Evolutionary conservation across 1,140 invertebrate species (phyloP).

Genomic region (Drosophila repleta): DNA sequence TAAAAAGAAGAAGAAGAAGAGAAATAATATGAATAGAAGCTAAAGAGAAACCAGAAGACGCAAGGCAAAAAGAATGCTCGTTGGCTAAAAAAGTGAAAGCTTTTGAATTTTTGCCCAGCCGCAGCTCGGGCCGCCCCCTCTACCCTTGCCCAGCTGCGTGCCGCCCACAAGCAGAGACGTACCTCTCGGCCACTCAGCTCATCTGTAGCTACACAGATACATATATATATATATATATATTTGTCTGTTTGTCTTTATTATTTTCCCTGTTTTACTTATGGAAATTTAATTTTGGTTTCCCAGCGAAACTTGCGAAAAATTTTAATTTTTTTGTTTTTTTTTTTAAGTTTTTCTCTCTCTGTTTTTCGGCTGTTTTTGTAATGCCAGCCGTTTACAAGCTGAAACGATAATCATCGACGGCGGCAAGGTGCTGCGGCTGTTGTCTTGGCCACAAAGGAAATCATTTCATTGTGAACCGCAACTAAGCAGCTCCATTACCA

Average conservation of each 20-base stretch:
- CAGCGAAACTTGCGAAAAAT: slow-evolving; percentile 8
- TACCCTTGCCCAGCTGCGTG: neutral
- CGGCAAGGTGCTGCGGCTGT: neutral
- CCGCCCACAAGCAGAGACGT: too few relatives aligned
- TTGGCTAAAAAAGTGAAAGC: slow-evolving; percentile 56
- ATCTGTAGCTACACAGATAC: slow-evolving; percentile 17
- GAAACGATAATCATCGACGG: slow-evolving; percentile 35
- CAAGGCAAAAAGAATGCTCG: slow-evolving; percentile 21
- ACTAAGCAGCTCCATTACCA: slow-evolving; percentile 11
- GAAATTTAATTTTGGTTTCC: slow-evolving; percentile 52
- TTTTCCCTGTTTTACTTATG: slow-evolving; percentile 38
- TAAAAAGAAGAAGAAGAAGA: slow-evolving; percentile 1
- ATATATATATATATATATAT: neutral
- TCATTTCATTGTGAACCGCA: slow-evolving; percentile 15
- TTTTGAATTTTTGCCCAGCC: slow-evolving; percentile 39
- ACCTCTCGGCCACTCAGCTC: slow-evolving; percentile 8
- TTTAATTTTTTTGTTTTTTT: slow-evolving; percentile 8
- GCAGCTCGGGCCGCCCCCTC: slow-evolving; percentile 1
- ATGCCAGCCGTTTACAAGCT: slow-evolving; percentile 32
- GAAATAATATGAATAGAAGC: slow-evolving; percentile 40
- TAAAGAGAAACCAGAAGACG: slow-evolving; percentile 11
- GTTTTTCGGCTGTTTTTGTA: slow-evolving; percentile 10
- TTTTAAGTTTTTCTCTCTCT: neutral
- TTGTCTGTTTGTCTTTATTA: neutral
- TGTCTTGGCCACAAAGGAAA: slow-evolving; percentile 1